Conservation (phyloP, 1,140 invertebrate genomes). For the Drosophila bifasciata region DNA sequence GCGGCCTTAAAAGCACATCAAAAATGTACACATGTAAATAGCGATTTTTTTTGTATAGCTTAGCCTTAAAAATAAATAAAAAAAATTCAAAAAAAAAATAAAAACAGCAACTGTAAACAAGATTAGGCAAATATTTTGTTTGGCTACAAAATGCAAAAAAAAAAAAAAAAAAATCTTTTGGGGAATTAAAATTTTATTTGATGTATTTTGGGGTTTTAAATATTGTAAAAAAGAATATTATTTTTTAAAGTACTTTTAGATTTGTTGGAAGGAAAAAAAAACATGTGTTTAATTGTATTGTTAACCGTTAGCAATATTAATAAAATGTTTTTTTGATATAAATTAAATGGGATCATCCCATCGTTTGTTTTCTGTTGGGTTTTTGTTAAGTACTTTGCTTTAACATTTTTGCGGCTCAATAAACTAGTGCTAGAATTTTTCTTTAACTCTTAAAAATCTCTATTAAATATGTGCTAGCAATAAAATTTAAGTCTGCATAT, state of each 20-base stretch:
- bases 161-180: not conserved
- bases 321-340: slow-evolving; percentile 1
- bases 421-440: too few relatives aligned
- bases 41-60: slow-evolving; percentile 53
- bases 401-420: too few relatives aligned
- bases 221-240: not conserved
- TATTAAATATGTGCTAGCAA: too few relatives aligned
- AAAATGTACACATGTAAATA: slow-evolving; percentile 70
- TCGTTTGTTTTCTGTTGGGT: not conserved
- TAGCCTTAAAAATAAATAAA: slow-evolving; percentile 41
- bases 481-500: too few relatives aligned
- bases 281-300: not conserved
- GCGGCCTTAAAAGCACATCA: slow-evolving; percentile 67
- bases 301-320: slow-evolving; percentile 2
- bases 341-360: not conserved
- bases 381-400: too few relatives aligned
- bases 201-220: not conserved
- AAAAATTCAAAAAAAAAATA: not conserved
- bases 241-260: not conserved
- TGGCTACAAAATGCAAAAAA: slow-evolving; percentile 2
- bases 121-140: slow-evolving; percentile 13
- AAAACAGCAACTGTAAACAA: slow-evolving; percentile 4
- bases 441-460: too few relatives aligned
- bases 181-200: not conserved
- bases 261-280: not conserved